phyloP scores from a whole-genome alignment of 53 echinoderm and acorn worm species.

The Patiria pectinifera region DNA sequence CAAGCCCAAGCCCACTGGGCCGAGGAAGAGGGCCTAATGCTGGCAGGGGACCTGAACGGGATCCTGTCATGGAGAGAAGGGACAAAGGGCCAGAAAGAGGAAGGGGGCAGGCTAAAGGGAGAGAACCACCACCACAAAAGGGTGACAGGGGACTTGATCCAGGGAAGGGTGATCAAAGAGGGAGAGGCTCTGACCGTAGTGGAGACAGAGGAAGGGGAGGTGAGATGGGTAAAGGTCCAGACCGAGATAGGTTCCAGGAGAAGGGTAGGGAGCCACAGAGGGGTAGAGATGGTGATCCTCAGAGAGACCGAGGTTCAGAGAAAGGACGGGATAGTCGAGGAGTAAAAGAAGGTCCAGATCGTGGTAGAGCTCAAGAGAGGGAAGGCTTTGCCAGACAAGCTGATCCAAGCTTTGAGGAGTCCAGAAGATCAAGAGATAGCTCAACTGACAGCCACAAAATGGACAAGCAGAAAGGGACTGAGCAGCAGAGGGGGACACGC shows the following conservation, averaged over 20 bases:
- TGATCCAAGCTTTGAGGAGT: conserved; percentile 45
- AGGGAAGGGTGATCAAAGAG: conserved; percentile 42
- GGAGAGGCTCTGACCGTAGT: conserved; percentile 36
- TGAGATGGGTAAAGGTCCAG: conserved; percentile 42
- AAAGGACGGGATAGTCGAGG: conserved; percentile 22
- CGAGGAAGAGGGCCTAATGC: conserved; percentile 56
- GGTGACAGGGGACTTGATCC: conserved; percentile 32
- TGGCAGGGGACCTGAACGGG: conserved; percentile 42
- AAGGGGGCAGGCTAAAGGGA: conserved; percentile 47
- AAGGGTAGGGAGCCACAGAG: conserved; percentile 47
- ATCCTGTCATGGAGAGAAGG: conserved; percentile 32
- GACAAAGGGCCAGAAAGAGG: conserved; percentile 38
- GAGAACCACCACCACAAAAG: conserved; percentile 36
- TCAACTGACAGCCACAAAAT: conserved; percentile 53
- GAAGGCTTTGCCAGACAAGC: conserved; percentile 65
- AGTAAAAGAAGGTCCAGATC: conserved; percentile 38
- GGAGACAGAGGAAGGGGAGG: conserved; percentile 18
- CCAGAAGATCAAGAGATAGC: conserved; percentile 43
- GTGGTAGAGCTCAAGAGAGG: conserved; percentile 34
- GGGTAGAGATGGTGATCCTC: conserved; percentile 56
- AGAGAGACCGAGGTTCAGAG: conserved; percentile 45
- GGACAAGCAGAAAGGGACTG: background rate
- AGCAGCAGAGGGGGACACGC: conserved; percentile 2
- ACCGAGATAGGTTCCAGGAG: conserved; percentile 34
- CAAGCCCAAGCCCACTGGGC: conserved; percentile 36